These are phyloP conservation scores for Lasioglossum oenotherae DNA, from an alignment of 2,888 invertebrate species.

Conservation along the genomic window DNA sequence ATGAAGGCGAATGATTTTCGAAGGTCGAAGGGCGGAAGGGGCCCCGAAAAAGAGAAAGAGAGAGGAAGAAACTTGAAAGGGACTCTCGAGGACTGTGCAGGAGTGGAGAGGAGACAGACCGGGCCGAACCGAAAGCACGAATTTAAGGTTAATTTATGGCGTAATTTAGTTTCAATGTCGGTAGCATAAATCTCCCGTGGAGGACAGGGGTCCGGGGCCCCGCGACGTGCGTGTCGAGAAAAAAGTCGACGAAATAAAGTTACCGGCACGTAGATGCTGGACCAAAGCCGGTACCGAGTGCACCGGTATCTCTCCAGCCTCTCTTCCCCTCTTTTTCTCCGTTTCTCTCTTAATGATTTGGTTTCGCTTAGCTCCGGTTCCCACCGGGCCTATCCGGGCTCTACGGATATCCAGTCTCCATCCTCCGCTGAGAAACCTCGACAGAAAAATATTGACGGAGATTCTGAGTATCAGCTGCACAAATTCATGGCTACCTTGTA, in stretches of 20 bases:
- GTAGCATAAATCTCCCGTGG: constrained; percentile 70
- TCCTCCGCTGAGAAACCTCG: not conserved
- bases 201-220: constrained; percentile 61
- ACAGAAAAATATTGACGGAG: not conserved
- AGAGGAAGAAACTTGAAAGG: not conserved
- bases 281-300: constrained; percentile 17
- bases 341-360: constrained; percentile 44
- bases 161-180: constrained; percentile 76
- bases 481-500: no score
- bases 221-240: constrained; percentile 48
- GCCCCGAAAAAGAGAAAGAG: not conserved
- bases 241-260: constrained; percentile 65
- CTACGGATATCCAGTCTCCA: constrained; percentile 31
- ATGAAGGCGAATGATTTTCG: not conserved
- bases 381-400: not conserved
- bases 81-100: not conserved
- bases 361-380: constrained; percentile 33
- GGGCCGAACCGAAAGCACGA: constrained; percentile 61
- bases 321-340: constrained; percentile 18
- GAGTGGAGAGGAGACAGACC: constrained; percentile 8
- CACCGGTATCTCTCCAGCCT: constrained; percentile 41
- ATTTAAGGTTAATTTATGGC: constrained; percentile 74
- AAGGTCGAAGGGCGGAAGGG: constrained; percentile 29
- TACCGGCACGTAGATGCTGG: constrained; percentile 42
- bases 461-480: not conserved